Conservation (phyloP, 2,888 invertebrate genomes). For the Melinaea marsaeus region DNA sequence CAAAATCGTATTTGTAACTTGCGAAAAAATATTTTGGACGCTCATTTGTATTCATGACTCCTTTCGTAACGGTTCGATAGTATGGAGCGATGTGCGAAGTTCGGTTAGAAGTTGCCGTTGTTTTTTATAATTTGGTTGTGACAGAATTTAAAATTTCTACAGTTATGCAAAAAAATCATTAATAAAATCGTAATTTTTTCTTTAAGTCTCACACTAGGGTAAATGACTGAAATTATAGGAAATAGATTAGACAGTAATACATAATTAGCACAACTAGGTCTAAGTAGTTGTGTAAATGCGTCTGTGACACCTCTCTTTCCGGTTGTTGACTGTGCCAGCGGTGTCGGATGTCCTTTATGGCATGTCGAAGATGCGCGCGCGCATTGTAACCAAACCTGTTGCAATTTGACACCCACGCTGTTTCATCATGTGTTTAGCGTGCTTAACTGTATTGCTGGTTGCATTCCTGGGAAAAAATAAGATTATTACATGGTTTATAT, state of each 20-base stretch:
- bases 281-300: constrained; percentile 33
- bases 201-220: no score
- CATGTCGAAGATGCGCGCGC: constrained; percentile 30
- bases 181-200: background rate
- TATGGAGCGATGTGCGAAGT: constrained; percentile 17
- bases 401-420: constrained; percentile 35
- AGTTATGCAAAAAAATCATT: background rate
- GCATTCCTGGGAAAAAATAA: no score
- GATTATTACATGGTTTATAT: no score
- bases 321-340: constrained; percentile 34
- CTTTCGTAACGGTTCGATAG: constrained; percentile 35
- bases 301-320: constrained; percentile 30
- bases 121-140: background rate
- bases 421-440: constrained; percentile 24
- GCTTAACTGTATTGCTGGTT: constrained; percentile 14
- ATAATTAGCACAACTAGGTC: constrained; percentile 34
- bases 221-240: no score
- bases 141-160: background rate
- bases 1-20: no score
- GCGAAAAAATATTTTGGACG: constrained; percentile 23
- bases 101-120: background rate
- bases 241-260: no score
- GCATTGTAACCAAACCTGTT: constrained; percentile 35
- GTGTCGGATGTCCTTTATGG: constrained; percentile 44
- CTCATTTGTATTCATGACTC: constrained; percentile 40